Evolutionary conservation across 2,113 vertebrate genomes (phyloP).

Genomic region (Thymallus thymallus): DNA sequence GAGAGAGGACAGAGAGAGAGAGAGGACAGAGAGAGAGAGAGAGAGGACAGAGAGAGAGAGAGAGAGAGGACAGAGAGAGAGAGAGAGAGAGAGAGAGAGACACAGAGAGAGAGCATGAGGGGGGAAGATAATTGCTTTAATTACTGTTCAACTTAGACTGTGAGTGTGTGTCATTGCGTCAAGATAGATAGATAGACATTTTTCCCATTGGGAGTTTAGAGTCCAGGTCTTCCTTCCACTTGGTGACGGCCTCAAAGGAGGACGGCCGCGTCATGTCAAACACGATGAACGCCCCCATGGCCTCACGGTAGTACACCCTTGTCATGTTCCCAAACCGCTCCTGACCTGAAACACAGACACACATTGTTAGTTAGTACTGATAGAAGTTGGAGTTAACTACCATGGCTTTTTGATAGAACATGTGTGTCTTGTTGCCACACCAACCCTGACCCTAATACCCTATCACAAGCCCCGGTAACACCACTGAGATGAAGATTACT

Average conservation of each 20-base stretch:
- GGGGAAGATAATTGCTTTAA: neutral
- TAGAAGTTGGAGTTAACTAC: too few relatives aligned
- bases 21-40: neutral
- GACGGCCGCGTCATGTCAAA: conserved; percentile 78
- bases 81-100: neutral
- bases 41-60: neutral
- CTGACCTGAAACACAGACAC: conserved; percentile 66
- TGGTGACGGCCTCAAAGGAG: conserved; percentile 78
- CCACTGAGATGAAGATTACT: too few relatives aligned
- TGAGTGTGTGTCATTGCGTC: conserved; percentile 42
- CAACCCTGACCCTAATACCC: too few relatives aligned
- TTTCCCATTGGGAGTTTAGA: conserved; percentile 80
- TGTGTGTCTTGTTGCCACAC: too few relatives aligned
- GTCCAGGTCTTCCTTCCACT: conserved; percentile 85
- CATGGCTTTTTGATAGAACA: too few relatives aligned
- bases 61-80: neutral
- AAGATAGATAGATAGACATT: too few relatives aligned
- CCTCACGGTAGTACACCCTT: conserved; percentile 82
- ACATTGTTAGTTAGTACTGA: too few relatives aligned
- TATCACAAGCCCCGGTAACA: too few relatives aligned
- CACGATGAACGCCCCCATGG: conserved; percentile 81
- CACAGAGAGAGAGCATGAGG: neutral
- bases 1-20: neutral
- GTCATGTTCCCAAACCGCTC: conserved; percentile 86
- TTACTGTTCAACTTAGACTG: neutral